A percentile compares a stretch with the other conserved stretches of the same genome.
Conservation (phyloP, 2,113 vertebrate species). For the Dicerorhinus sumatrensis region DNA sequence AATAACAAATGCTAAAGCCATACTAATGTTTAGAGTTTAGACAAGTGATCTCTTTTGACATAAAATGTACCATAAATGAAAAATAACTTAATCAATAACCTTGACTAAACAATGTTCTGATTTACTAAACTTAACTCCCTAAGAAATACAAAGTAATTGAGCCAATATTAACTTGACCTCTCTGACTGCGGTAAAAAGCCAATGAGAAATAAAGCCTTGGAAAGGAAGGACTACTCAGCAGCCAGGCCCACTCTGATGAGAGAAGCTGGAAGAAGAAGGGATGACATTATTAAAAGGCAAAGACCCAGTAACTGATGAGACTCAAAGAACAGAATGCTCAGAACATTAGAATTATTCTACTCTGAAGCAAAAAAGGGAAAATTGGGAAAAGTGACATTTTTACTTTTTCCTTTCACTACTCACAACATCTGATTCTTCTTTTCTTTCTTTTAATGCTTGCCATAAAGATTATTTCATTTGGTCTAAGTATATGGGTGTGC, state of each 20-base stretch:
- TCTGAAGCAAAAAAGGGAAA: background rate
- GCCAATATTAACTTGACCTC: background rate
- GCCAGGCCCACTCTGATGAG: background rate
- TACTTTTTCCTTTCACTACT: background rate
- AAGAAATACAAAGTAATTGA: background rate
- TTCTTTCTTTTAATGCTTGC: background rate
- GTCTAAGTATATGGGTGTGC: background rate
- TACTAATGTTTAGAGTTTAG: background rate
- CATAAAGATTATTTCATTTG: background rate
- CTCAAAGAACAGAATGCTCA: background rate
- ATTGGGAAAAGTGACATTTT: background rate
- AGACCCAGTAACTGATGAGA: background rate
- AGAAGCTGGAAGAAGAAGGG: background rate
- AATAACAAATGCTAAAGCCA: background rate
- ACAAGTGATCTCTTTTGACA: background rate
- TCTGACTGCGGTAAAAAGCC: background rate
- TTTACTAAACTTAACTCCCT: background rate
- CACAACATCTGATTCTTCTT: background rate
- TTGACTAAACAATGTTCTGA: background rate
- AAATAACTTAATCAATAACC: background rate
- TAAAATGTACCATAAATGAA: background rate
- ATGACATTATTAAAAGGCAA: background rate
- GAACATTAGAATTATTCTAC: background rate
- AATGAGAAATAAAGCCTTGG: background rate
- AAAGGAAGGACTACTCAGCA: background rate